phyloP scores from a whole-genome alignment of 2,888 invertebrate species.

The Mellilla xanthometata region DNA sequence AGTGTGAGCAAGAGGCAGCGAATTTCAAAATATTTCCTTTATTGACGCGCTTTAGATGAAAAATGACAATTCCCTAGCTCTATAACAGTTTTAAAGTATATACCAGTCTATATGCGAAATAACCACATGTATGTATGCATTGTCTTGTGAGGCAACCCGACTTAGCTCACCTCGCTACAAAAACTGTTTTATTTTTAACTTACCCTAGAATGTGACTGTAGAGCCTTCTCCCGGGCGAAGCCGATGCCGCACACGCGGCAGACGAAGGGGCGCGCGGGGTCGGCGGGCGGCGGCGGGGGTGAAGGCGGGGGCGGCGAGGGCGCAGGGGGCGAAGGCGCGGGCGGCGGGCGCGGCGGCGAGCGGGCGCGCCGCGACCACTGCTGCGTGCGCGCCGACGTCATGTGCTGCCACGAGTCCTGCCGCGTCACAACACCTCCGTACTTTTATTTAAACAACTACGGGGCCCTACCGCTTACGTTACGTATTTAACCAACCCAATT shows the following conservation, averaged over 20 bases:
- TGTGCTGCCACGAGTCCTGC: conserved; percentile 73
- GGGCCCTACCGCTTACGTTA: conserved; percentile 4
- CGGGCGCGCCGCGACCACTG: conserved; percentile 68
- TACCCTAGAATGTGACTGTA: conserved; percentile 88
- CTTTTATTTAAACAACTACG: conserved; percentile 18
- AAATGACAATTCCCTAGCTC: no score
- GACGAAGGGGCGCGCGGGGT: conserved; percentile 90
- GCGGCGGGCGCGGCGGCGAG: conserved; percentile 42
- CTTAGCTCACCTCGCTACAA: no score
- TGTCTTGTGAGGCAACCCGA: no score
- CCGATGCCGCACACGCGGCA: conserved; percentile 86
- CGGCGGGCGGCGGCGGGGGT: conserved; percentile 65
- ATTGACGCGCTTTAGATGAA: no score
- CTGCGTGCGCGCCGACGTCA: conserved; percentile 79
- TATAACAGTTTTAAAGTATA: no score
- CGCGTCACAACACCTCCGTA: conserved; percentile 27
- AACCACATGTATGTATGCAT: no score
- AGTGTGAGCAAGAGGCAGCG: no score
- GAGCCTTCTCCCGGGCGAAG: conserved; percentile 91
- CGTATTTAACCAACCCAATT: no score
- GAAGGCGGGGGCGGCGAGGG: conserved; percentile 38
- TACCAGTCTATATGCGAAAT: no score
- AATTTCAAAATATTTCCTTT: no score
- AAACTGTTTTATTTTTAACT: no score
- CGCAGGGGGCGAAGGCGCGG: conserved; percentile 35